Percentiles rank a stretch among this genome's conserved stretches.
These are phyloP conservation scores for Spondyliosoma cantharus DNA, from an alignment of 2,797 vertebrate genomes.

Conservation along the genomic window DNA sequence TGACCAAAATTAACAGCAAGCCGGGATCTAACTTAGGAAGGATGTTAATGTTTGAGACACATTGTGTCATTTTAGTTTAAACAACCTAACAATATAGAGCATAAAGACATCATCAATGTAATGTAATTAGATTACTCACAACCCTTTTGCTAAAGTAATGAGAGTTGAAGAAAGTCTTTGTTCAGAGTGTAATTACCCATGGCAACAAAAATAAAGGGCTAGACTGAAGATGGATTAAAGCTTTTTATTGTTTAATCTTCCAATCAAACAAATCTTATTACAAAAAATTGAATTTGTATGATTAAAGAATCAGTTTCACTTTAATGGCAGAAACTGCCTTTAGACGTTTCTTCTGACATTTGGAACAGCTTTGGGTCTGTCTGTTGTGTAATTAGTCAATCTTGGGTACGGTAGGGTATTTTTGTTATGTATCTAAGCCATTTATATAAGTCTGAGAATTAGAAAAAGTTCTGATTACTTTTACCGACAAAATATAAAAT, in stretches of 20 bases:
- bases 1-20: conserved; percentile 59
- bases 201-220: background rate
- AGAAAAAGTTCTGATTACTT: background rate
- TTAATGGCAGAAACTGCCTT: background rate
- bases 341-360: background rate
- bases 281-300: background rate
- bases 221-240: background rate
- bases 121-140: conserved; percentile 10
- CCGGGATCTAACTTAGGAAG: background rate
- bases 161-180: background rate
- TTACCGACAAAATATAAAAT: background rate
- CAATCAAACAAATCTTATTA: background rate
- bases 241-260: background rate
- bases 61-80: conserved; percentile 5
- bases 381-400: background rate
- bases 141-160: conserved; percentile 7
- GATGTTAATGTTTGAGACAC: background rate
- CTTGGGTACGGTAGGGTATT: background rate
- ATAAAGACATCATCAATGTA: background rate
- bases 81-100: background rate
- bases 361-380: background rate
- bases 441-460: background rate
- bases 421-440: too few relatives aligned
- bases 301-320: background rate
- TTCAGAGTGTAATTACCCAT: background rate